Base-by-base conservation (phyloP, 1,140 invertebrate species). In the Melipona quadrifasciata region DNA sequence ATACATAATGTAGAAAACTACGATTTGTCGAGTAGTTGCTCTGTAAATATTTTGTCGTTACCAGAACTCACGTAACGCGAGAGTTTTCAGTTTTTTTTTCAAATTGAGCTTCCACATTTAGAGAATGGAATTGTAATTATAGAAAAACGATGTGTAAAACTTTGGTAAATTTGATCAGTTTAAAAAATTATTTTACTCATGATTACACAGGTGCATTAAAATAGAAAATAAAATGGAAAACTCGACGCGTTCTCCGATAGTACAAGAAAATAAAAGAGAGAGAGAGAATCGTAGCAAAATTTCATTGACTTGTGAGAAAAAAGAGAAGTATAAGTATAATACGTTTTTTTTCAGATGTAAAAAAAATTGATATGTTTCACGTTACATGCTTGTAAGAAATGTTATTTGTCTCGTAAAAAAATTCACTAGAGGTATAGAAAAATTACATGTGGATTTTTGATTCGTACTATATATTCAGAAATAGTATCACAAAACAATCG, bases 161-260 rank as follows among this genome's bases (percentile, higher is more conserved):
- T 65, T 17, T 31, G 27, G 16, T 65, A 65, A 65, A 65, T 27
- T 27, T 31, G 5, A 27, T 17, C 0, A 17, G 17, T 65, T 14
- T 65, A 65, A 65, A 65, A 65, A 27, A 27, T 31, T 6, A 6
- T 2, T 34, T 61, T 12, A 12, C 24, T 61, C 17, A 12, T 47
- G 68, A 70, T 70, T 53, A 8, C 47, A 53, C 24, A 67, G 31
- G 19, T 27, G n/a, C 12, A 16, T 34, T 16, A 27, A 27, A 27
- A 5, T 58, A 64, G 61, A 21, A 53, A 78, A 27, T n/a, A 78
- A 77, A 77, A 8, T 17, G n/a, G 21, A 77, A 61, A 58, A 47
- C 6, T 19, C 12, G 17, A 31, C 11, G 39, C 5, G 10, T 64
- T 75, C 12, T 57, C 5, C 19, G 2, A 10, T 55, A 73, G 55